Evolutionary conservation across 2,888 invertebrate genomes (phyloP), one percentile per base, ranked within the genome.

Genomic region (Vesta saturnalis): DNA sequence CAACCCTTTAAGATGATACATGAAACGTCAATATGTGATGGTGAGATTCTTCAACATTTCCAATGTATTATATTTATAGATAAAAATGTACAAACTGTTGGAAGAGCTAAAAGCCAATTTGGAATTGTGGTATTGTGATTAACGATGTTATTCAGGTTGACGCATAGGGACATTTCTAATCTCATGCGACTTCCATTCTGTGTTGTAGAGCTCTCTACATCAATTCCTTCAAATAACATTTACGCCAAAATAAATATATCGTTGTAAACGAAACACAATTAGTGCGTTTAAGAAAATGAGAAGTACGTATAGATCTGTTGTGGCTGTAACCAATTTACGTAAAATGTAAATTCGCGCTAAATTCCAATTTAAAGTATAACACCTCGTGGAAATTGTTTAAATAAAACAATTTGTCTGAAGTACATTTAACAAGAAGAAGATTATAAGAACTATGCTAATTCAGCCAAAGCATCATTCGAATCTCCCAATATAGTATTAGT

Each of bases 101-200:
- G 22, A 57, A 56, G 54, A 63, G 54, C 63, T 63, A 73, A 73
- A 77, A 49, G 78, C 78, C 78, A 79, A 79, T 80, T 79, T 78
- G 77, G 77, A 77, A 76, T 77, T 78, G 80, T 76, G 78, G 79
- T 77, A 77, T 78, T 77, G 79, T 79, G 79, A 80, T 80, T 78
- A 79, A 79, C 79, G 77, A 79, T 76, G 77, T 78, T 78, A 80
- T 79, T 79, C 78, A 78, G 78, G 77, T 78, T 72, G 76, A 71
- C 73, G 72, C 76, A 72, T 74, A 73, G 73, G 75, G 75, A 75
- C 72, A 73, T 64, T 66, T 66, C 72, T 76, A 77, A 77, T 77
- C 76, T 77, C 70, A 60, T 69, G 69, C 64, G 67, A 67, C 67
- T 66, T 49, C 61, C 72, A 73, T 74, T 73, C 72, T 74, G 74